A percentile compares a stretch with the other conserved stretches of the same genome.
phyloP scores from a whole-genome alignment of 2,888 invertebrate species.

The Tanytarsus gracilentus region DNA sequence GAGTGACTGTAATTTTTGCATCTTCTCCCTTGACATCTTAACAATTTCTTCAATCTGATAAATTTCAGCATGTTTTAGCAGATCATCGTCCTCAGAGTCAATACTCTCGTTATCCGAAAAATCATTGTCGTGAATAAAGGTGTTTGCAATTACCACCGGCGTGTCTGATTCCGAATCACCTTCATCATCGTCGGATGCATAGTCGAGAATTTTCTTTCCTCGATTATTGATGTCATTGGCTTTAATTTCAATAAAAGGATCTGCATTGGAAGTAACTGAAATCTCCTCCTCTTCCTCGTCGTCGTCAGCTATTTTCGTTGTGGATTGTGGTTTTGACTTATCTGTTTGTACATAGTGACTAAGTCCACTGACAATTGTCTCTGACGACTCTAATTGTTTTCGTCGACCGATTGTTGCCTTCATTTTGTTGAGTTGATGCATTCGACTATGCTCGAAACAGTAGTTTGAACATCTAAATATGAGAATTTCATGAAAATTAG shows the following conservation, averaged over 20 bases:
- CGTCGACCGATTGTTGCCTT: conserved; percentile 50
- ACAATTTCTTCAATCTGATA: conserved; percentile 84
- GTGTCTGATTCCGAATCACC: conserved; percentile 54
- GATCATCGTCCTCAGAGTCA: conserved; percentile 45
- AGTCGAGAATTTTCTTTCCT: conserved; percentile 54
- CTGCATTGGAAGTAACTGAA: conserved; percentile 45
- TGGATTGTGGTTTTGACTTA: conserved; percentile 33
- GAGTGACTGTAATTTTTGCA: conserved; percentile 66
- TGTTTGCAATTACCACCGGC: conserved; percentile 51
- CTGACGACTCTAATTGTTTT: conserved; percentile 56
- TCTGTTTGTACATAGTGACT: conserved; percentile 52
- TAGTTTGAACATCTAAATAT: conserved; percentile 43
- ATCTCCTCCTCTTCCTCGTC: conserved; percentile 45
- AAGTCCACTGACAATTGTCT: conserved; percentile 54
- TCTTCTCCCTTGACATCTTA: conserved; percentile 61
- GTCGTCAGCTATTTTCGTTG: conserved; percentile 35
- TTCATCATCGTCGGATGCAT: conserved; percentile 63
- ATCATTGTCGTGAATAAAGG: conserved; percentile 55
- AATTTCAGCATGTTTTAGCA: conserved; percentile 70
- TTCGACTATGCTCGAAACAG: conserved; percentile 61
- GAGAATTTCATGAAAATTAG: neutral
- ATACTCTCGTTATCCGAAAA: conserved; percentile 70
- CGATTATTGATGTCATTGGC: conserved; percentile 47
- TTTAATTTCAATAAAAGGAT: conserved; percentile 56
- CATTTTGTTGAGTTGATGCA: conserved; percentile 54